Evolutionary conservation across 1,140 invertebrate genomes (phyloP), one percentile per base, ranked within the genome.

Genomic region (Ceratosolen fusciceps): DNA sequence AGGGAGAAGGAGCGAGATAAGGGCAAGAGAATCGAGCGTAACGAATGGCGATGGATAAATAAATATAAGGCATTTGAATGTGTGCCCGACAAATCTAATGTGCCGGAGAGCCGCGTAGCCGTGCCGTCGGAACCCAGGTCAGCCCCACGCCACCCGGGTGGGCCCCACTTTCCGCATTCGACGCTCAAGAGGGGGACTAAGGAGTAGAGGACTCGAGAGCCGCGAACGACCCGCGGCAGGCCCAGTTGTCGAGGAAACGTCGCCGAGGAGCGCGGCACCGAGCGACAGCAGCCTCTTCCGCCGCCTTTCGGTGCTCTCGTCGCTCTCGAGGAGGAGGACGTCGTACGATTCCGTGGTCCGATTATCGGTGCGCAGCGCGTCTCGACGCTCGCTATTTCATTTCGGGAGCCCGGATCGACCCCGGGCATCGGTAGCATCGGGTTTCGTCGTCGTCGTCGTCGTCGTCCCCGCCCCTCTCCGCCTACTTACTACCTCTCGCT

Each of bases 171-270:
- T 68, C 49, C 29, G n/a, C 52, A 16, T 3, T 16, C 10, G 19
- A 12, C 54, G 54, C 43, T 2, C n/a, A 34, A 8, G 43, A 19
- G 54, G 47, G 67, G 70, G 31, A 21, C 21, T 34, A 73, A 60
- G 70, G 68, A 73, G 70, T 43, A 7, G 39, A 47, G 26, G 56
- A 67, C 39, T 31, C 31, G 67, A 19, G 19, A 14, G 37, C 52
- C 9, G 29, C n/a, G n/a, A 49, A 29, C 52, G 39, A 52, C 9
- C 21, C 26, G 56, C 16, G 19, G 12, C 47, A 70, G 77, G 47
- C 70, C 77, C 77, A 79, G 77, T 79, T 79, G 65, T 79, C 77
- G 70, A 73, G 68, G 70, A 12, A 67, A 72, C 56, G 77, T 68
- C 75, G 75, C 31, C 65, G 65, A 70, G 54, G 31, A 54, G 72